Base-by-base conservation (phyloP, 2,797 vertebrate species). In the Dromococcyx pavoninus region DNA sequence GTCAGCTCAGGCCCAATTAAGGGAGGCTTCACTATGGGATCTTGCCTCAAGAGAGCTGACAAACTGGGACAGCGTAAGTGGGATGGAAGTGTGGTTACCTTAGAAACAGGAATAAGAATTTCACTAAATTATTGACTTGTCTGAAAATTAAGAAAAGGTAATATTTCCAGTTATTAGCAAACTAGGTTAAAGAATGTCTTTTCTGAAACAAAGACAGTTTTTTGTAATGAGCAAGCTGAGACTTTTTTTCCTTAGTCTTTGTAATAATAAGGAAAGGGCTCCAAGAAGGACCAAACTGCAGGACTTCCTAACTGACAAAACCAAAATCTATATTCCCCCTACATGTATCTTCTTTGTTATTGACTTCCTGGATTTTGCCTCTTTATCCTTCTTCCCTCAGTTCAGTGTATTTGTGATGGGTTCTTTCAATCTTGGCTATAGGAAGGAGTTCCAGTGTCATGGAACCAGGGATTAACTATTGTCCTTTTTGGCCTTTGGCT, bases 131-230 rank as follows among this genome's bases (percentile, higher is more conserved):
- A 97, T 98, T n/a, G 98, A 98, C 77, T 96, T 96, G 25, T 96
- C 98, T 5, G 98, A 99, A 95, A 99, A 98, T 94, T 98, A 98
- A 78, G 98, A 98, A 21, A 98, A 99, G 30, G 97, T 97, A 18
- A 93, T 98, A 61, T 97, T 99, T 89, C 97, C 98, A 84, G 97
- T 98, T 50, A 98, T 98, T 92, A 98, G 98, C 96, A 99, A 99
- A 77, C 98, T 98, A 97, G 98, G 98, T 93, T 94, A 98, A 96
- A 98, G 98, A 85, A 97, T 98, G 78, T 98, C 96, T 98, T 75
- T 97, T 95, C 93, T 7, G 98, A 99, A 91, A 98, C 98, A 11
- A 98, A 99, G 95, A 98, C 97, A 64, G 27, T 98, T 96, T n/a
- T 97, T 98, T 96, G 95, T 98, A 6, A 95, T 98, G 78, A 98